Evolutionary conservation across 2,113 vertebrate genomes (phyloP).

Genomic region (Ictalurus furcatus): DNA sequence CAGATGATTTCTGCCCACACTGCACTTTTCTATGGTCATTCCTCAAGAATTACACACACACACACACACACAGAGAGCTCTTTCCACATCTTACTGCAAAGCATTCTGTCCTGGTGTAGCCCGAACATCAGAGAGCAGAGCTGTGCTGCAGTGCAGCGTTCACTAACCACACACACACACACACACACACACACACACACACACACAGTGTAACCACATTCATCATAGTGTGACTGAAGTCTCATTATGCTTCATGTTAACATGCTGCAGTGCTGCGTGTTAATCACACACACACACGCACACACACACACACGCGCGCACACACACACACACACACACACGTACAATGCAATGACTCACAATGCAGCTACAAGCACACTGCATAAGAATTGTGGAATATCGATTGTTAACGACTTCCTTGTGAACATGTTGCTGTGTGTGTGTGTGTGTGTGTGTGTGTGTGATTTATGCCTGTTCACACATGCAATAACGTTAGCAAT

Average conservation of each 20-base stretch:
- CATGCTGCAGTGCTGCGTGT: neutral
- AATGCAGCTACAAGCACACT: neutral
- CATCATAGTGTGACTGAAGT: conserved; percentile 12
- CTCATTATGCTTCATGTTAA: conserved; percentile 1
- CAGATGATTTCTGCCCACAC: conserved; percentile 43
- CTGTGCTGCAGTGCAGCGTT: conserved; percentile 37
- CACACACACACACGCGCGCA: neutral
- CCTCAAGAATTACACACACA: conserved; percentile 45
- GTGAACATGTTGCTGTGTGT: neutral
- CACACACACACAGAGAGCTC: conserved; percentile 23
- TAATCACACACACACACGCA: neutral
- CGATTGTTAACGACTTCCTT: neutral
- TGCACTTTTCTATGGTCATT: conserved; percentile 52
- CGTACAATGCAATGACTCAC: neutral
- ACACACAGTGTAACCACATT: neutral
- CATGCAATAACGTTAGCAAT: conserved; percentile 1
- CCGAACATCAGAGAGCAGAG: conserved; percentile 14
- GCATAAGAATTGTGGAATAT: neutral
- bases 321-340: neutral
- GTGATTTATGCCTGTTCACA: neutral
- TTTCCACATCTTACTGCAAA: conserved; percentile 13
- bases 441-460: neutral
- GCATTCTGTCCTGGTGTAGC: conserved; percentile 6
- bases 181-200: conserved; percentile 19
- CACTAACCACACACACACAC: conserved; percentile 1